Evolutionary conservation across 2,797 vertebrate genomes (phyloP), one percentile per base, ranked within the genome.

Genomic region (Hippoglossus hippoglossus): DNA sequence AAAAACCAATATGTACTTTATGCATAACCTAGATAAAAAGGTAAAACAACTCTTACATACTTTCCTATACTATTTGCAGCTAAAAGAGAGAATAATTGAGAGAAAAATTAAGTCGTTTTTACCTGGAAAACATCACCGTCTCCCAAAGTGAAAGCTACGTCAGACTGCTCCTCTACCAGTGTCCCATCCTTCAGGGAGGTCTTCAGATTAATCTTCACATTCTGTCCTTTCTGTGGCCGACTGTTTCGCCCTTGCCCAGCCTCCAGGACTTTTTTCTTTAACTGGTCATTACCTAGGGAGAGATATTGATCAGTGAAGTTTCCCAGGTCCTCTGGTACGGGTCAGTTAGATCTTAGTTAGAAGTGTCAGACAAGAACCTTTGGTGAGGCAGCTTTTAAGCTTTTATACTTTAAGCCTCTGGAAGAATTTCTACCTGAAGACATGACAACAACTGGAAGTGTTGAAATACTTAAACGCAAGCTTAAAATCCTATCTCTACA

Each of bases 41-140:
- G 6, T 39, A 10, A 60, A 68, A 63, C 54, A 3, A 16, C 41
- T 18, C 6, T 21, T 21, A 2, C 6, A 19, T 24, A 54, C 24
- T 54, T 1, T 9, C 18, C 21, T 31, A 34, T 0, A 9, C 16
- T 6, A 15, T 47, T 52, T 46, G 2, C 6, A 16, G 31, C 22
- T 12, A n/a, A 0, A 25, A 12, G 36, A 41, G 7, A 25, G 11
- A 5, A 52, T 28, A 31, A 2, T 31, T 31, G 6, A 31, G 28
- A 31, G 5, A 21, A 18, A 44, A 51, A 51, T 6, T 1, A 16
- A 70, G 15, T 6, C 22, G n/a, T 24, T 24, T 49, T 47, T 84
- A 99, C 98, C 96, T 99, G 98, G 51, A 99, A 93, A 49, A 98
- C 95, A 0, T 99, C 98, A 0, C 97, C 96, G 73, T 99, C 97